These are phyloP conservation scores for Elanoides forficatus DNA, from an alignment of 2,113 vertebrate genomes.

Conservation along the genomic window DNA sequence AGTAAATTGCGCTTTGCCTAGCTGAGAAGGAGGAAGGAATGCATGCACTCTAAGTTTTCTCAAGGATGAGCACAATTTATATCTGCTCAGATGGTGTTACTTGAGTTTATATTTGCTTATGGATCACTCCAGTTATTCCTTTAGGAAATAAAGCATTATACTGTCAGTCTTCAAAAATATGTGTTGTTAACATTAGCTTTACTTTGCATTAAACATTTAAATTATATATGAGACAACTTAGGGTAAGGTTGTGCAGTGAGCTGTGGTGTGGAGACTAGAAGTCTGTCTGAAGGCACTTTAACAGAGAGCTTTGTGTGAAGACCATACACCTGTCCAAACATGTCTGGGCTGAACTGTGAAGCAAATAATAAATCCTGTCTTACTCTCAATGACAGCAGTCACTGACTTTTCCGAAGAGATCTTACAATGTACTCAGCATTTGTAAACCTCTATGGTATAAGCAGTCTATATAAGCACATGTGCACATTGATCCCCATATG, in stretches of 20 bases:
- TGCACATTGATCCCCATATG: accelerated
- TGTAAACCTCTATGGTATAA: neutral
- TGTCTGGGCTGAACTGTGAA: neutral
- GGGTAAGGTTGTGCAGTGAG: neutral
- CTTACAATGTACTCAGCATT: neutral
- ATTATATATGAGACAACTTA: constrained; percentile 36
- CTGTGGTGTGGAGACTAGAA: neutral
- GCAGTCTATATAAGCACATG: neutral
- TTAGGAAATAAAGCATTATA: constrained; percentile 37
- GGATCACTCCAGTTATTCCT: constrained; percentile 38
- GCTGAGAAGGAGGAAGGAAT: neutral
- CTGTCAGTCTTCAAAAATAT: constrained; percentile 7
- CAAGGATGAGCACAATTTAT: neutral
- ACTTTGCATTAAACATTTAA: constrained; percentile 40
- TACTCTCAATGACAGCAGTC: neutral
- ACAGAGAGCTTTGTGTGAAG: neutral
- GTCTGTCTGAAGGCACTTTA: neutral
- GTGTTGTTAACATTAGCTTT: constrained; percentile 42
- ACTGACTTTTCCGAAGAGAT: neutral
- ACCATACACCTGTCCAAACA: neutral
- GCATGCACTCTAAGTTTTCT: neutral
- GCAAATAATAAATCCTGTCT: neutral
- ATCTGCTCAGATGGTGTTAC: neutral
- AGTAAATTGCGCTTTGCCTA: neutral
- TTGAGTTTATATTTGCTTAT: constrained; percentile 27